Conservation (phyloP, 2,888 invertebrate genomes). For the Phymatocera aterrima region DNA sequence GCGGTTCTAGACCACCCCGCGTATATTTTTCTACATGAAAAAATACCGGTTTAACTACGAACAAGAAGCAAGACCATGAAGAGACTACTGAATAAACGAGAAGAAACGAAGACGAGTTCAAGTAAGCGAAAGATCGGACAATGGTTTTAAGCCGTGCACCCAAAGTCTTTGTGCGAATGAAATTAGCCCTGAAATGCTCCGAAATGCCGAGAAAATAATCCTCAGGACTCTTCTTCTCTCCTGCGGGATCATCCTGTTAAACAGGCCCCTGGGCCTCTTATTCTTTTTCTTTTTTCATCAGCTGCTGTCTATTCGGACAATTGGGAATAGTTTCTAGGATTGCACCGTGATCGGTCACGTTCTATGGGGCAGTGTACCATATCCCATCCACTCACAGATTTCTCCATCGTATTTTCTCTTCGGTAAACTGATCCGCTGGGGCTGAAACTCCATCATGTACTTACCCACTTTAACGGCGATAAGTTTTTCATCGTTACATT, state of each 20-base stretch:
- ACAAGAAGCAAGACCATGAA: background rate
- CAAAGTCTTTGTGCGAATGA: slow-evolving; percentile 67
- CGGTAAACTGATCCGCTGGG: background rate
- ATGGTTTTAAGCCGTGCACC: slow-evolving; percentile 54
- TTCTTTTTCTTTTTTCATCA: slow-evolving; percentile 44
- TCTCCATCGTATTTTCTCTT: background rate
- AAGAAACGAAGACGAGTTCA: slow-evolving; percentile 34
- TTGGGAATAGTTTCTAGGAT: slow-evolving; percentile 69
- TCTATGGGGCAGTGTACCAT: background rate
- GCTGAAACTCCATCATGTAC: background rate
- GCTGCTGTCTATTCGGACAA: slow-evolving; percentile 57
- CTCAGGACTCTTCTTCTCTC: slow-evolving; percentile 53
- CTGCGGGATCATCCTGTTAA: slow-evolving; percentile 71
- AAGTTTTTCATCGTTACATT: background rate
- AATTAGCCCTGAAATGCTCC: slow-evolving; percentile 73
- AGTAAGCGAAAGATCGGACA: slow-evolving; percentile 38
- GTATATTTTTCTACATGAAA: slow-evolving; percentile 14
- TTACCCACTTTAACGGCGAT: background rate
- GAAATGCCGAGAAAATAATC: slow-evolving; percentile 71
- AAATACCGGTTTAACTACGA: background rate
- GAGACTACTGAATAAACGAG: slow-evolving; percentile 27
- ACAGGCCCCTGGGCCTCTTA: slow-evolving; percentile 64
- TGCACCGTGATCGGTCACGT: slow-evolving; percentile 56
- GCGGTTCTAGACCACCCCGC: background rate
- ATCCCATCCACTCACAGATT: background rate